These are phyloP conservation scores for Theropithecus gelada DNA, from an alignment of 2,113 vertebrate species.

Conservation along the genomic window DNA sequence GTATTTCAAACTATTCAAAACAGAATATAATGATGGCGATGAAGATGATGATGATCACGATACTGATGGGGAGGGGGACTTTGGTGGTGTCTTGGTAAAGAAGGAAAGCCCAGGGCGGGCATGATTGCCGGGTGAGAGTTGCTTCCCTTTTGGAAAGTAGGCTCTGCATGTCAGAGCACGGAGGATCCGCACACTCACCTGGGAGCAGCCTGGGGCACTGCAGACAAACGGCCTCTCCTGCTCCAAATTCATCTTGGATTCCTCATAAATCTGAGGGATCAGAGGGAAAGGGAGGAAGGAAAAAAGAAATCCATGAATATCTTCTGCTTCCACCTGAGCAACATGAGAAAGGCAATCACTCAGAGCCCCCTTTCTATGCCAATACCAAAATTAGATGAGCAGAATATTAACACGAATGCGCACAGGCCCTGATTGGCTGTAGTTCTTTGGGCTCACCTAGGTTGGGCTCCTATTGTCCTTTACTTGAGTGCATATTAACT, in stretches of 20 bases:
- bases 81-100: neutral
- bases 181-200: conserved; percentile 89
- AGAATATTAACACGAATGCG: neutral
- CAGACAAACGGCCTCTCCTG: conserved; percentile 99
- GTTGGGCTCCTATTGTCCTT: conserved; percentile 40
- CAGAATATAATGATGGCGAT: neutral
- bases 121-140: conserved; percentile 51
- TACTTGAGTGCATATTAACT: conserved; percentile 36
- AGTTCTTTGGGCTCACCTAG: conserved; percentile 37
- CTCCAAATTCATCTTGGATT: conserved; percentile 99
- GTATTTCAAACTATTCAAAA: neutral
- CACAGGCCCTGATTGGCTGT: conserved; percentile 14
- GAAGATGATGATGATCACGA: neutral
- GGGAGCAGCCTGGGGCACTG: conserved; percentile 98
- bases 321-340: conserved; percentile 72
- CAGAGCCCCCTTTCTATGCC: neutral
- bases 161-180: conserved; percentile 68
- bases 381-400: conserved; percentile 34
- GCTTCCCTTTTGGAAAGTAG: conserved; percentile 15
- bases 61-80: neutral
- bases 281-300: conserved; percentile 79
- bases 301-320: conserved; percentile 82
- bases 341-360: conserved; percentile 49
- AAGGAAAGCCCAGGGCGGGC: neutral
- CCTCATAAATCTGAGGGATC: conserved; percentile 95